Evolutionary conservation across 2,888 invertebrate genomes (phyloP).

Genomic region (Craniophora ligustri): DNA sequence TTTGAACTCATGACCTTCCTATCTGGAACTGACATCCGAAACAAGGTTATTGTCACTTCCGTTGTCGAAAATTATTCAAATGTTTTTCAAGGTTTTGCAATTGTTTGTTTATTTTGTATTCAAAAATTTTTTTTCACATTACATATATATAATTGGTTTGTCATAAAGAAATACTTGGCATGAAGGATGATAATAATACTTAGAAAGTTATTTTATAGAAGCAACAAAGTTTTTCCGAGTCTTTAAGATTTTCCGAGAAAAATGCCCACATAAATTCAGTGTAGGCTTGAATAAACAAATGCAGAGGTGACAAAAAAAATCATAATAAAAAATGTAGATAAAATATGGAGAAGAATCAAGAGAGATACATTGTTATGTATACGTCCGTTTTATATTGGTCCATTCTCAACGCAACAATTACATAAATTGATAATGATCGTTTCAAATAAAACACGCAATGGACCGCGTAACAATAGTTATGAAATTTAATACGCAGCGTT

Average conservation of each 20-base stretch:
- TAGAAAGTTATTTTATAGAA: too few relatives aligned
- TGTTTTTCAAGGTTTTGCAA: constrained; percentile 9
- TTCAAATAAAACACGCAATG: constrained; percentile 50
- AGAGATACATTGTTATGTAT: constrained; percentile 20
- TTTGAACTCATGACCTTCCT: constrained; percentile 40
- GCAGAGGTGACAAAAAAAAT: background rate
- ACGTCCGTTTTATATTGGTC: constrained; percentile 23
- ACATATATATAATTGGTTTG: background rate
- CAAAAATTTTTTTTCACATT: too few relatives aligned
- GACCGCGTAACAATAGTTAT: constrained; percentile 34
- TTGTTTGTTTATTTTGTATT: background rate
- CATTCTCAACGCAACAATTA: constrained; percentile 50
- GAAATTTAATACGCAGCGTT: constrained; percentile 28
- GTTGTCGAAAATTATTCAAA: constrained; percentile 21
- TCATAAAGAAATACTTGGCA: too few relatives aligned
- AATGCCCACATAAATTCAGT: background rate
- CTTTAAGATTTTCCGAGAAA: background rate
- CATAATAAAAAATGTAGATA: background rate
- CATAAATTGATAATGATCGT: constrained; percentile 50
- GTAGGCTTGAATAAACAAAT: background rate
- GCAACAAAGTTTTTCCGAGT: too few relatives aligned
- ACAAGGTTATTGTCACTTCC: constrained; percentile 54
- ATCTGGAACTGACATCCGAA: constrained; percentile 23
- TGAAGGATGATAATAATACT: too few relatives aligned
- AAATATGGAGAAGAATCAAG: background rate